Conservation (phyloP, 2,797 vertebrate genomes). For the Morelia viridis region DNA sequence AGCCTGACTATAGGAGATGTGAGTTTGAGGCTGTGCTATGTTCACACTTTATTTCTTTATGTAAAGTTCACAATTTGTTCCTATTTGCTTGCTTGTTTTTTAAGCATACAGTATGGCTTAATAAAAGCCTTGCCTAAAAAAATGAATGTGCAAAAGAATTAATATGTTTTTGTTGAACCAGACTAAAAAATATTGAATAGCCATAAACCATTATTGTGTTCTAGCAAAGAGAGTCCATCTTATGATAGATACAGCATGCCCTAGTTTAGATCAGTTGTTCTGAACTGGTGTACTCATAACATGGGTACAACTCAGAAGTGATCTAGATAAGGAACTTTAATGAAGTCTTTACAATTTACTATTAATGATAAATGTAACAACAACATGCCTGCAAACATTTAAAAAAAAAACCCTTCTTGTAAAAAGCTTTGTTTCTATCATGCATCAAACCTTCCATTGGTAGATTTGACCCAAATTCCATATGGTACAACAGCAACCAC, state of each 20-base stretch:
- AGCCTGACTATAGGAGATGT: slow-evolving; percentile 45
- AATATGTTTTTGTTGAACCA: neutral
- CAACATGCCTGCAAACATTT: neutral
- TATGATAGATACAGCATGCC: neutral
- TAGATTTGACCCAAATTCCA: neutral
- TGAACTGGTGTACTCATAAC: neutral
- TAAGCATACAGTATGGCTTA: neutral
- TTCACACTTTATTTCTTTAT: slow-evolving; percentile 37
- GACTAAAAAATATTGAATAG: neutral
- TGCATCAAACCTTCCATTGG: too few relatives aligned
- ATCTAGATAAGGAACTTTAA: neutral
- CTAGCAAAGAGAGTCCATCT: neutral
- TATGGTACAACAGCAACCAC: too few relatives aligned
- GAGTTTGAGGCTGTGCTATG: neutral
- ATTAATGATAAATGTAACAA: neutral
- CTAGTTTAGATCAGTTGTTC: neutral
- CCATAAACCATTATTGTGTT: slow-evolving; percentile 9
- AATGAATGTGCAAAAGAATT: neutral
- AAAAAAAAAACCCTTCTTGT: too few relatives aligned
- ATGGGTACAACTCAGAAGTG: neutral
- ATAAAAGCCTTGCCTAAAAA: slow-evolving; percentile 23
- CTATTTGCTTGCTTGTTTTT: neutral
- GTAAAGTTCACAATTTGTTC: neutral
- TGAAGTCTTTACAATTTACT: neutral
- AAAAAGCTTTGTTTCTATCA: neutral